Conservation (phyloP, 2,888 invertebrate species). For the Tenodera sinensis region DNA sequence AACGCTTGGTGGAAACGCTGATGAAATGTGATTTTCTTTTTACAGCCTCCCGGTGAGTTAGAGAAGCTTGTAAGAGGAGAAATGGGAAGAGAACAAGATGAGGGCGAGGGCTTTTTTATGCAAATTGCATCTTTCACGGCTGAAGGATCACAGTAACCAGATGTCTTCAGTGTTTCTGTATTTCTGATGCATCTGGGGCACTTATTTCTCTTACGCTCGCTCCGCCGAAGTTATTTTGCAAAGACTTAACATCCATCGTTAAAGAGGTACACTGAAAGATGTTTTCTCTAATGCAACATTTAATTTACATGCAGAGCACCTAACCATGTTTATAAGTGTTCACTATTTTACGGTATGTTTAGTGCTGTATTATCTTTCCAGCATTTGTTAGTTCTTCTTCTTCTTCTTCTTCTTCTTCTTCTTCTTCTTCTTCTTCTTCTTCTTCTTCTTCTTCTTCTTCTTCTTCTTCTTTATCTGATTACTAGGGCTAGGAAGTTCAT, state of each 20-base stretch:
- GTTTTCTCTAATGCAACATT: neutral
- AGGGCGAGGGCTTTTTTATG: neutral
- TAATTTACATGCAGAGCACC: neutral
- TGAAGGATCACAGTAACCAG: neutral
- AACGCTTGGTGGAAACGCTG: slow-evolving; percentile 2
- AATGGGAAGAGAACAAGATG: neutral
- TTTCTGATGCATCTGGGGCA: neutral
- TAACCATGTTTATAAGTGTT: no score
- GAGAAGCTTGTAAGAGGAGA: neutral
- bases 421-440: no score
- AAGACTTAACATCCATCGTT: neutral
- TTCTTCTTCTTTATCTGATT: no score
- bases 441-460: no score
- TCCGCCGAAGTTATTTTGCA: neutral
- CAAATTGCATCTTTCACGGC: slow-evolving; percentile 3
- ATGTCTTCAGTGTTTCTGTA: slow-evolving; percentile 1
- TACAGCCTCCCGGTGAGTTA: neutral
- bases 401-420: no score
- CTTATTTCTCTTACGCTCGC: neutral
- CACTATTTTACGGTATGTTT: no score
- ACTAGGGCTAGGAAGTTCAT: no score
- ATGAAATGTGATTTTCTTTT: slow-evolving; percentile 12
- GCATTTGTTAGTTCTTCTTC: no score
- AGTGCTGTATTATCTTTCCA: no score
- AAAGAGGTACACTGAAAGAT: neutral